phyloP scores from a whole-genome alignment of 2,888 invertebrate species.

The Drosophila infuscata region DNA sequence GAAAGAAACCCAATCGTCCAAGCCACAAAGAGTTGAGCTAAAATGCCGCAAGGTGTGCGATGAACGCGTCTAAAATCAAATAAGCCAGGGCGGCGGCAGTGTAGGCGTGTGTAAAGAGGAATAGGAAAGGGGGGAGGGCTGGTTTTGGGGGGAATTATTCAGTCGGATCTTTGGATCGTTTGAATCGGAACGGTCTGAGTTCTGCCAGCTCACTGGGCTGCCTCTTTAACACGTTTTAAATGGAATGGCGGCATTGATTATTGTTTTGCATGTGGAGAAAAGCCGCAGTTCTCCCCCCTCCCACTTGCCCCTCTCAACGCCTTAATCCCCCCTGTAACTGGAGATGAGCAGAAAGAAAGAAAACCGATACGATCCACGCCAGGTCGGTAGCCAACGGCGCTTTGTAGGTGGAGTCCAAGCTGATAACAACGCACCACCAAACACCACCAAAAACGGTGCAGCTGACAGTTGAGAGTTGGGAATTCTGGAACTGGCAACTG shows the following conservation, averaged over 20 bases:
- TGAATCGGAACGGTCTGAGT: slow-evolving; percentile 12
- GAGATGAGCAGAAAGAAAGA: slow-evolving; percentile 12
- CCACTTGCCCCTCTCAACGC: background rate
- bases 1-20: slow-evolving; percentile 27
- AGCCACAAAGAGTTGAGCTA: slow-evolving; percentile 15
- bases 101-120: slow-evolving; percentile 59
- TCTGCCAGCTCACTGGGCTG: slow-evolving; percentile 36
- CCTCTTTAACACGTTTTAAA: slow-evolving; percentile 79
- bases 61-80: slow-evolving; percentile 78
- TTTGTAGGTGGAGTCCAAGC: slow-evolving; percentile 68
- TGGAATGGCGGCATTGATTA: slow-evolving; percentile 76
- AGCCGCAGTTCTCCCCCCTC: background rate
- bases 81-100: slow-evolving; percentile 70
- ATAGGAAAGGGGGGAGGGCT: background rate
- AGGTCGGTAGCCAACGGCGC: slow-evolving; percentile 71
- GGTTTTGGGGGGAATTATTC: slow-evolving; percentile 6
- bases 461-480: slow-evolving; percentile 23
- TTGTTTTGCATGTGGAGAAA: slow-evolving; percentile 73
- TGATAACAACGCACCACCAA: slow-evolving; percentile 70
- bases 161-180: slow-evolving; percentile 50
- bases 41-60: slow-evolving; percentile 63
- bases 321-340: slow-evolving; percentile 1
- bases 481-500: background rate
- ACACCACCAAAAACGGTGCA: slow-evolving; percentile 38
- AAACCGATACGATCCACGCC: slow-evolving; percentile 32